These are phyloP conservation scores for Syndactyla subalaris DNA, from an alignment of 2,797 vertebrate species.

Conservation along the genomic window DNA sequence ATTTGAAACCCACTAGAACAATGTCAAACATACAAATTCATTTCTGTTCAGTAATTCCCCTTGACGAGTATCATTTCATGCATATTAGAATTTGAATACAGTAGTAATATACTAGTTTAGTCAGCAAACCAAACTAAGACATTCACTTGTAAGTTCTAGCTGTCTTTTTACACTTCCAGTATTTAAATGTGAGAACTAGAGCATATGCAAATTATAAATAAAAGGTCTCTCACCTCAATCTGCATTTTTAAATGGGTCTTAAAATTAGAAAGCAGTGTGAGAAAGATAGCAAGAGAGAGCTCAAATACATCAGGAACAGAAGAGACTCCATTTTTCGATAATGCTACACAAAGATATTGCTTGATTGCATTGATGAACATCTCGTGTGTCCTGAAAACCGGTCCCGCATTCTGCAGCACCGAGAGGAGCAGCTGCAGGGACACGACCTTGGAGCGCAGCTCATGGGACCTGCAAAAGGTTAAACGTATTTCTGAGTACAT, in stretches of 20 bases:
- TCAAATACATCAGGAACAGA: constrained; percentile 97
- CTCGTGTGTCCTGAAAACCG: constrained; percentile 93
- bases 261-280: constrained; percentile 95
- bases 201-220: not conserved
- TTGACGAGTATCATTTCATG: not conserved
- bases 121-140: not conserved
- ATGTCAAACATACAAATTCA: not conserved
- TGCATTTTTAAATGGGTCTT: constrained; percentile 99
- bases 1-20: not conserved
- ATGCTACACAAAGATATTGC: constrained; percentile 95
- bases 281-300: constrained; percentile 95
- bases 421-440: constrained; percentile 95
- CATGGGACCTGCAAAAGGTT: constrained; percentile 86
- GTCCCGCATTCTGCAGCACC: constrained; percentile 92
- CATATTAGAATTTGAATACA: not conserved
- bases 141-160: not conserved
- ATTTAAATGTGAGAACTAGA: not conserved
- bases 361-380: constrained; percentile 99
- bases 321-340: constrained; percentile 96
- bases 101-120: not conserved
- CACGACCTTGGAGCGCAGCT: constrained; percentile 94
- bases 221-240: constrained; percentile 87
- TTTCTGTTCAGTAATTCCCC: not conserved
- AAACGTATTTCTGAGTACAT: not conserved
- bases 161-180: not conserved